phyloP scores from a whole-genome alignment of 2,113 vertebrate species.

The Callorhinus ursinus region DNA sequence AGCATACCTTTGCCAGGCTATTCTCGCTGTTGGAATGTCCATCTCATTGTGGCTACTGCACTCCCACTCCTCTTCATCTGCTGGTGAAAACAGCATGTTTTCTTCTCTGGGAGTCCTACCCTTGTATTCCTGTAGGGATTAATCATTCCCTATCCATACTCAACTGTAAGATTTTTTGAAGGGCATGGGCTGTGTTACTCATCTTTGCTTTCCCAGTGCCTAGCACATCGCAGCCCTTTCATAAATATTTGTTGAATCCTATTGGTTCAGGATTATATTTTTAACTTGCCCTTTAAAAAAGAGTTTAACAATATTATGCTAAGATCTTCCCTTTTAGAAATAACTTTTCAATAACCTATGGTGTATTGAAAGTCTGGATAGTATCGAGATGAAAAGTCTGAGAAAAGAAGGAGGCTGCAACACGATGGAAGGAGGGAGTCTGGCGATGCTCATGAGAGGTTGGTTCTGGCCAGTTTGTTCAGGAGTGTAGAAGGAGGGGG shows the following conservation, averaged over 20 bases:
- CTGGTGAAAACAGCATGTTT: not conserved
- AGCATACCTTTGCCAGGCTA: not conserved
- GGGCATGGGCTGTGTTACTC: not conserved
- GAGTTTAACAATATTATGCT: not conserved
- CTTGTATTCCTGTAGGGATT: not conserved
- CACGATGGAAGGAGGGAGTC: not conserved
- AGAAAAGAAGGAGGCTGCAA: not conserved
- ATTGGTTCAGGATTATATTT: constrained; percentile 12
- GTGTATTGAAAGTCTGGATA: not conserved
- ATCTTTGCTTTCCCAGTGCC: not conserved
- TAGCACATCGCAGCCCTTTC: not conserved
- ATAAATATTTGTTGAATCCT: not conserved
- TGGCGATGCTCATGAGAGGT: not conserved
- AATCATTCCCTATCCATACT: not conserved
- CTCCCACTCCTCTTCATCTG: too few species aligned
- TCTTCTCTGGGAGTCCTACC: not conserved
- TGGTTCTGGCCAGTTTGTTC: fast-evolving
- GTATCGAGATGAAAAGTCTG: not conserved
- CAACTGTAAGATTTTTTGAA: not conserved
- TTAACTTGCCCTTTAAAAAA: not conserved
- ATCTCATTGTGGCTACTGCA: not conserved
- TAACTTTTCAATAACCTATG: not conserved
- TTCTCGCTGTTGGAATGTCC: not conserved
- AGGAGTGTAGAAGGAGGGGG: not conserved
- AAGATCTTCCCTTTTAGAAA: not conserved